Base-by-base conservation (phyloP, 2,113 vertebrate genomes). In the Stigmatopora nigra region DNA sequence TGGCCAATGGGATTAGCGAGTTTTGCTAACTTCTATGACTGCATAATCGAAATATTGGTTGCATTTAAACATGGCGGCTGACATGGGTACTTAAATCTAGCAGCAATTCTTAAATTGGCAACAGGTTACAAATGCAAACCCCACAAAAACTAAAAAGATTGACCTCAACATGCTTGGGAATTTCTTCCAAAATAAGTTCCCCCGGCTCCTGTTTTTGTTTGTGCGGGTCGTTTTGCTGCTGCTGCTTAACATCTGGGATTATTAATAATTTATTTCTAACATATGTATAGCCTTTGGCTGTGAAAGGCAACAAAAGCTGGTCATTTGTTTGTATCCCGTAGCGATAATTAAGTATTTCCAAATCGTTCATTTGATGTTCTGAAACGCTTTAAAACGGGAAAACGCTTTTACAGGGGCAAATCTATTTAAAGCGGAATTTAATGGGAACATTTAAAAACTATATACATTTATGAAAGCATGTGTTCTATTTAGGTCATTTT, bases 221-320 rank as follows among this genome's bases (percentile, higher is more conserved):
- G 49, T 65, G 49, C 63, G 65, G 61, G 46, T 68, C 59, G 45
- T 70, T 49, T 45, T 69, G 66, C 67, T 6, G 19, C 67, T 36
- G 51, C 45, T 65, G 68, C 38, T 41, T 47, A 64, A 67, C 75
- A 73, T 80, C 82, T 78, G 44, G 61, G 63, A 25, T 70, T 53
- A 81, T 82, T 70, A 80, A 83, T 81, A 66, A 82, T 87, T 83
- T 62, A 86, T 77, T 74, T 70, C 20, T 31, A 72, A 66, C 75
- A 71, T 82, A 67, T 84, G 73, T 73, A 71, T 35, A 19, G 31
- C 69, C 65, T 20, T 53, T 25, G 71, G 69, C 56, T 38, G 12
- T 3, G 14, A 63, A 68, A 53, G 1, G 63, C 55, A 56, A 67
- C 38, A 4, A 44, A 61, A 65, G 61, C 59, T 19, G 7, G 65